Evolutionary conservation across 1,140 invertebrate species (phyloP).

Genomic region (Parasteatoda tepidariorum): DNA sequence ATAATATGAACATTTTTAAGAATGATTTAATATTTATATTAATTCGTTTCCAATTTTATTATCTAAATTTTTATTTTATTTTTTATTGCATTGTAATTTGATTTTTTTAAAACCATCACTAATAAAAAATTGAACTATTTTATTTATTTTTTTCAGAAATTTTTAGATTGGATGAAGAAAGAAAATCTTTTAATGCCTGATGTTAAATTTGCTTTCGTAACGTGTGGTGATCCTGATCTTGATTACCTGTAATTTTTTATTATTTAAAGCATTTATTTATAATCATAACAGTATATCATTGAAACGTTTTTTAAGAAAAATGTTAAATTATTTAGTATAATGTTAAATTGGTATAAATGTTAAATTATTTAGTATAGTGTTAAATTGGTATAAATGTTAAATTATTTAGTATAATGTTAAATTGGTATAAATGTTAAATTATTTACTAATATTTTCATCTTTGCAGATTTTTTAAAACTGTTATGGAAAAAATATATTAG

Average conservation of each 20-base stretch:
- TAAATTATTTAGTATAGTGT: background rate
- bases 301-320: background rate
- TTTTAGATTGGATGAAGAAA: slow-evolving; percentile 67
- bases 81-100: background rate
- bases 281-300: background rate
- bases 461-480: too few species aligned
- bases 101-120: background rate
- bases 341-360: background rate
- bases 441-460: too few species aligned
- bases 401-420: background rate
- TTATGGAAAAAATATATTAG: too few species aligned
- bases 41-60: background rate
- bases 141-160: slow-evolving; percentile 21
- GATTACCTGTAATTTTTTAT: slow-evolving; percentile 70
- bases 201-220: slow-evolving; percentile 71
- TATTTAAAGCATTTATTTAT: background rate
- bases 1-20: background rate
- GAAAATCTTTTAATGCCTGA: slow-evolving; percentile 66
- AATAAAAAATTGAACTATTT: background rate
- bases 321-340: background rate
- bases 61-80: background rate
- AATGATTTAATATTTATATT: background rate
- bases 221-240: slow-evolving; percentile 77
- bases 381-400: background rate
- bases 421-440: background rate